Evolutionary conservation across 1,140 invertebrate species (phyloP).

Genomic region (Apis mellifera): DNA sequence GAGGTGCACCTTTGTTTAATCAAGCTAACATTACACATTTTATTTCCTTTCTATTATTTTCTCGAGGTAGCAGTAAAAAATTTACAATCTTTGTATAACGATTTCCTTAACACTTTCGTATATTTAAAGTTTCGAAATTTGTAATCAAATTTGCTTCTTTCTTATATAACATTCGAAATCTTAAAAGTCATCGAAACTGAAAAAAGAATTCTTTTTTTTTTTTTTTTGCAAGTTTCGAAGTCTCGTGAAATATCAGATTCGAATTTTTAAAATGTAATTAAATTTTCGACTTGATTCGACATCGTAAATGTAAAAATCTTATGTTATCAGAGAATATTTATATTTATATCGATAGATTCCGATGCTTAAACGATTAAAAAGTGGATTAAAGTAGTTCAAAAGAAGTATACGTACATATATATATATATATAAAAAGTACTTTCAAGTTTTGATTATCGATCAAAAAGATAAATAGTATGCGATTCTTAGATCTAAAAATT

Average conservation of each 20-base stretch:
- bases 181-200: too few species aligned
- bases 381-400: background rate
- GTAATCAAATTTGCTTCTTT: background rate
- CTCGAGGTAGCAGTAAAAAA: background rate
- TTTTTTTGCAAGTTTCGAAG: too few species aligned
- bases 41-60: background rate
- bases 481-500: background rate
- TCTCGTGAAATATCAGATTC: too few species aligned
- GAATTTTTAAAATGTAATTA: too few species aligned
- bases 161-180: too few species aligned
- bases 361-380: background rate
- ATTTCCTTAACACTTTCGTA: background rate
- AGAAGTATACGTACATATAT: background rate
- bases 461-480: background rate
- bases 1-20: constrained; percentile 9
- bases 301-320: background rate
- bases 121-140: background rate
- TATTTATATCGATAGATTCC: background rate
- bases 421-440: background rate
- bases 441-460: background rate
- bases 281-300: too few species aligned
- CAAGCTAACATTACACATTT: background rate
- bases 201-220: too few species aligned
- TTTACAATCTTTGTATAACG: background rate
- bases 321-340: background rate